A percentile compares a stretch with the other conserved stretches of the same genome.
phyloP scores from a whole-genome alignment of 2,888 invertebrate genomes.

The Drosophila nr. perissopoda region DNA sequence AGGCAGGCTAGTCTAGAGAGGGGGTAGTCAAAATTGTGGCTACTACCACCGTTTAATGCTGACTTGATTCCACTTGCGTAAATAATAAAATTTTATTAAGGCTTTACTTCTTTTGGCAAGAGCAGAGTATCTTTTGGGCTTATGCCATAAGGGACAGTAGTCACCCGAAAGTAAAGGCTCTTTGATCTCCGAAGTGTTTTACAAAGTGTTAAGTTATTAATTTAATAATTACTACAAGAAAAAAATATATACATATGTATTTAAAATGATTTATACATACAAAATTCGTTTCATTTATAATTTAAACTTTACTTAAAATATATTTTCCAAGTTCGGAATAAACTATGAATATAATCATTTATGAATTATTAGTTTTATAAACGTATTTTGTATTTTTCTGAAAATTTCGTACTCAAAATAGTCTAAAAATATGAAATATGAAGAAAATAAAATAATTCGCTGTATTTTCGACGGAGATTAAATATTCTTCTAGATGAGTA shows the following conservation, averaged over 20 bases:
- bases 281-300: neutral
- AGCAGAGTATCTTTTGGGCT: slow-evolving; percentile 1
- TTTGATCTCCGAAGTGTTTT: neutral
- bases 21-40: slow-evolving; percentile 10
- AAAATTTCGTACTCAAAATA: neutral
- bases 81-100: slow-evolving; percentile 38
- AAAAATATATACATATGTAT: neutral
- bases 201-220: neutral
- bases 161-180: neutral
- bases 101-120: slow-evolving; percentile 2
- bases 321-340: neutral
- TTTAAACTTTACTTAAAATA: neutral
- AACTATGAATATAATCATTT: neutral
- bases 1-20: neutral
- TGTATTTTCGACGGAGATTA: neutral
- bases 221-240: neutral
- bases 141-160: neutral
- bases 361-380: neutral
- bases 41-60: slow-evolving; percentile 61
- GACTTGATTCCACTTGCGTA: slow-evolving; percentile 71
- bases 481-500: too few relatives aligned
- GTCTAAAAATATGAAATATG: neutral
- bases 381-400: accelerated
- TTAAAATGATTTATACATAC: neutral
- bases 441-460: neutral